Evolutionary conservation across 2,113 vertebrate genomes (phyloP).

Genomic region (Pygoscelis antarcticus): DNA sequence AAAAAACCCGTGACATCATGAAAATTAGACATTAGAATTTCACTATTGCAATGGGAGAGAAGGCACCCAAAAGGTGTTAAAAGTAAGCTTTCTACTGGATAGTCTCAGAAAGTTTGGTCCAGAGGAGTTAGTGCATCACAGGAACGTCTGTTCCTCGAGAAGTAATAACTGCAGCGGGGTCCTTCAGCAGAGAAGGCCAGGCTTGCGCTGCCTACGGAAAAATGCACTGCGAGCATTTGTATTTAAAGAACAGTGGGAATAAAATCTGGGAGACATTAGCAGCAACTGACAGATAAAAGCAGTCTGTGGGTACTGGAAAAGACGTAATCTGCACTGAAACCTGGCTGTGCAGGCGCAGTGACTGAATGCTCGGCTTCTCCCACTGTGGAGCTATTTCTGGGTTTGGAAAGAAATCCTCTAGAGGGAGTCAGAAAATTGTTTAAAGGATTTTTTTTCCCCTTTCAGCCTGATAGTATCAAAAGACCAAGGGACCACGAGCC

Average conservation of each 20-base stretch:
- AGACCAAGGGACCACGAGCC: not conserved
- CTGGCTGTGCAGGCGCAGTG: not conserved
- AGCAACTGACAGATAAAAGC: not conserved
- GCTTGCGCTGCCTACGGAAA: not conserved
- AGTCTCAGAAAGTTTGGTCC: not conserved
- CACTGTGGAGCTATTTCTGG: not conserved
- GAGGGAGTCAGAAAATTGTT: constrained; percentile 46
- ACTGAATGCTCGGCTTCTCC: not conserved
- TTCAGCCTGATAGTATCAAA: not conserved
- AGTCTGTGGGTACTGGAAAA: not conserved
- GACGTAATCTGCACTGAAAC: not conserved
- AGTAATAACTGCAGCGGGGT: rapidly evolving
- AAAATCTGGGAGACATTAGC: not conserved
- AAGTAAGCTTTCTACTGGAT: not conserved
- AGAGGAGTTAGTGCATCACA: not conserved
- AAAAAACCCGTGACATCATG: rapidly evolving
- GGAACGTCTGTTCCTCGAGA: not conserved
- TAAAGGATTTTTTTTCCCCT: not conserved
- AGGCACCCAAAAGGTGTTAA: not conserved
- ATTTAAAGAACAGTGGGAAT: not conserved
- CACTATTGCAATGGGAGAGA: not conserved
- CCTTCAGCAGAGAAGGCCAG: not conserved
- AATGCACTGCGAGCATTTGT: not conserved
- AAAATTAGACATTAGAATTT: not conserved
- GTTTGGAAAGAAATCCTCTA: constrained; percentile 10